Base-by-base conservation (phyloP, 92 coral and sea anemone genomes). In the Epizoanthus illoricatus region DNA sequence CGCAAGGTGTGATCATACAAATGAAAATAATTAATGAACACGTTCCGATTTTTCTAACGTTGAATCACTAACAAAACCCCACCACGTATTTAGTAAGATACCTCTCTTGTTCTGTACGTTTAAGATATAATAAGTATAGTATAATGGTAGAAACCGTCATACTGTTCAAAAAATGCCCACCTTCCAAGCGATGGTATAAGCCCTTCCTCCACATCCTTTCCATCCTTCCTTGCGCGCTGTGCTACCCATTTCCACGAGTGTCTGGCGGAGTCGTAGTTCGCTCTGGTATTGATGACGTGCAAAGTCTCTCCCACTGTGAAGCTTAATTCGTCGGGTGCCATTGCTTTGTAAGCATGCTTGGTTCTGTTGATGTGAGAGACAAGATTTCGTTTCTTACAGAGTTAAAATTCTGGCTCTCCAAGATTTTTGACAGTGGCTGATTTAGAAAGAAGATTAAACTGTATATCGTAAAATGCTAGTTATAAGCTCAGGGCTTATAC, bases 171-270 rank as follows among this genome's bases (percentile, higher is more conserved):
- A 11, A 23, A n/a, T 41, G 56, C 87, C 72, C 68, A 96, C 99
- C 95, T 89, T 86, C 97, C 97, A 88, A 96, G 94, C n/a, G 98
- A 89, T 5, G 99, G 92, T 17, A 96, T 92, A 55, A 96, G 76
- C 20, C 99, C 99, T 81, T 96, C 99, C 73, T 93, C 95, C 28
- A 89, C 81, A 54, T 85, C 89, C 39, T 90, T 94, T 60, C 95
- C 98, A 74, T 90, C 98, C 59, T 86, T 92, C 81, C 91, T 85
- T 65, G 90, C 94, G 55, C 99, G 94, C 84, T 91, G 88, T 5
- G 99, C 99, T 65, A 93, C 94, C 99, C 99, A 96, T 24, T 92
- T 90, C 99, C 99, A 96, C 0, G 91, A 89, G 76, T 96, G 94
- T 28, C 89, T 80, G 45, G 92, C 93, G 71, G 90, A 91, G 74